Evolutionary conservation across 2,888 invertebrate species (phyloP).

Genomic region (Euspilapteryx auroguttella): DNA sequence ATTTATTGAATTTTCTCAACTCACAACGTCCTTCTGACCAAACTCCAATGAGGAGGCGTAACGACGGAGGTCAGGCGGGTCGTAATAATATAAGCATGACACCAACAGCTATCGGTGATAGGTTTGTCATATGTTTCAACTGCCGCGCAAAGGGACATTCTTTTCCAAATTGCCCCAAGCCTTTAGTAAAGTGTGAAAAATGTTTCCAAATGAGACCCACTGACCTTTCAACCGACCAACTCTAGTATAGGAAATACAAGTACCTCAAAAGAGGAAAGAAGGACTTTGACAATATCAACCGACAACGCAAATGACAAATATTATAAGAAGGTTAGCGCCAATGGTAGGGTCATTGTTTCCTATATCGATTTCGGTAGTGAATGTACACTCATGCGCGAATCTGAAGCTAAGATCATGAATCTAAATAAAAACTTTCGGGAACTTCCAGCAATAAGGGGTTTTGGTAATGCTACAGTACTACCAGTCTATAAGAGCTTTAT

Average conservation of each 20-base stretch:
- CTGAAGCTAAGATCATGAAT: conserved; percentile 5
- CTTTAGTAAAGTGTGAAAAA: conserved; percentile 3
- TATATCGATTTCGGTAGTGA: conserved; percentile 10
- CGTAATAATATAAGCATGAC: too few species aligned
- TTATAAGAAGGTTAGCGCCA: conserved; percentile 5
- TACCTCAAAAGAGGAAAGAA: conserved; percentile 3
- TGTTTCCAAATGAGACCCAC: conserved; percentile 6
- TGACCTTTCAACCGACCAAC: conserved; percentile 1
- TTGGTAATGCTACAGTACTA: conserved; percentile 7
- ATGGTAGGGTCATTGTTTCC: conserved; percentile 3
- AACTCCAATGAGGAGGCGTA: too few species aligned
- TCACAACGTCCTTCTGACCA: too few species aligned
- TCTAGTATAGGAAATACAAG: conserved; percentile 1
- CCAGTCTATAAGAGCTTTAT: conserved; percentile 7
- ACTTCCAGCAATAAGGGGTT: conserved; percentile 8
- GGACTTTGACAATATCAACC: conserved; percentile 2
- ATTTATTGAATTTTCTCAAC: too few species aligned
- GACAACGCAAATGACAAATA: conserved; percentile 6
- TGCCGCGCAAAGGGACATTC: conserved; percentile 6
- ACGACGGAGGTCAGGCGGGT: too few species aligned
- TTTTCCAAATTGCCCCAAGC: conserved; percentile 5
- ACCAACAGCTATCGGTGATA: background rate
- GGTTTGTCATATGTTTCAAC: conserved; percentile 3
- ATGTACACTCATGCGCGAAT: conserved; percentile 6
- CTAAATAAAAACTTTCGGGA: conserved; percentile 3